Evolutionary conservation across 2,797 vertebrate species (phyloP).

Genomic region (Cheirogaleus major): DNA sequence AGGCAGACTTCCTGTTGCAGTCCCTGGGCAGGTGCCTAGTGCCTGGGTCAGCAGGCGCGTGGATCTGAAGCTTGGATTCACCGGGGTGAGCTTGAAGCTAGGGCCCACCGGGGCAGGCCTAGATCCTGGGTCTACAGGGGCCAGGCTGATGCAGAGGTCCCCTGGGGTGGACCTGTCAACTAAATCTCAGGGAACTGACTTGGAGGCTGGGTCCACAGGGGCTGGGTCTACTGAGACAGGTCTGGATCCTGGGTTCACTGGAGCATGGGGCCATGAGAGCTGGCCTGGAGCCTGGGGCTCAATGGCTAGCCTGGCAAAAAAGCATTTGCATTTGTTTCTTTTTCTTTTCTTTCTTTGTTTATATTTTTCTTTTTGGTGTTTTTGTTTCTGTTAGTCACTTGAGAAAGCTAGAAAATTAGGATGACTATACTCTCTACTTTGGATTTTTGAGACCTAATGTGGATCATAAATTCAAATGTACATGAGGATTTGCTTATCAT

Average conservation of each 20-base stretch:
- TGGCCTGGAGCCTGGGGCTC: neutral
- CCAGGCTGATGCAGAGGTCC: neutral
- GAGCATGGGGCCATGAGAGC: neutral
- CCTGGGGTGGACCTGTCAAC: too few relatives aligned
- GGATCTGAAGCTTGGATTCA: neutral
- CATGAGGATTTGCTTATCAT: neutral
- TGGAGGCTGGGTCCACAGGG: neutral
- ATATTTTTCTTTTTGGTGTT: too few relatives aligned
- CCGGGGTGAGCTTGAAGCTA: neutral
- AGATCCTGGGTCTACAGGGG: neutral
- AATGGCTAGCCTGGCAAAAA: neutral
- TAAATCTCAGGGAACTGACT: neutral
- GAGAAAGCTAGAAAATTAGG: neutral
- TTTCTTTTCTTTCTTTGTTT: neutral
- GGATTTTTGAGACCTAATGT: neutral
- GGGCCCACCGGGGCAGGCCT: neutral
- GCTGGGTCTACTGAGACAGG: neutral
- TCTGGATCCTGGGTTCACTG: neutral
- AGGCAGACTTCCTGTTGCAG: neutral
- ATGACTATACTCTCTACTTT: neutral
- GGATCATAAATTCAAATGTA: neutral
- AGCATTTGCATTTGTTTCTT: neutral
- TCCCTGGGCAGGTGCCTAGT: neutral
- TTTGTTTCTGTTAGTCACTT: neutral
- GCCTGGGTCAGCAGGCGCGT: neutral